Evolutionary conservation across 2,797 vertebrate genomes (phyloP).

Genomic region (Brachyalestes nurse): DNA sequence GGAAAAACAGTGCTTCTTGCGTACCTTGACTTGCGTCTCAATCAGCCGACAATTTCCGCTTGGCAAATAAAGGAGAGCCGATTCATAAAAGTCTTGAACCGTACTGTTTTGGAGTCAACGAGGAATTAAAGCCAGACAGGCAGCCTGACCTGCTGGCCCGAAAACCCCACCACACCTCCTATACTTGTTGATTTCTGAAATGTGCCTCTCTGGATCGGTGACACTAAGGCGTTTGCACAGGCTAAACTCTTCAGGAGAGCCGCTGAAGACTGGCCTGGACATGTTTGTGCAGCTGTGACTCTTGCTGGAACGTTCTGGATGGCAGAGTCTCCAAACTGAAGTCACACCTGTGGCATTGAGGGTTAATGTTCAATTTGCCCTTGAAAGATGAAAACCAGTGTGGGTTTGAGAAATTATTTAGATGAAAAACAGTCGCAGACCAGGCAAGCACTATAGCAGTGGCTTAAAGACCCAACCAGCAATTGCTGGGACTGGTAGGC

Average conservation of each 20-base stretch:
- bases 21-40: slow-evolving; percentile 28
- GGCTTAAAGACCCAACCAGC: background rate
- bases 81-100: slow-evolving; percentile 28
- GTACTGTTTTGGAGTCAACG: slow-evolving; percentile 6
- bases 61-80: slow-evolving; percentile 46
- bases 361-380: background rate
- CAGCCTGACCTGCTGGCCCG: slow-evolving; percentile 9
- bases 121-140: slow-evolving; percentile 36
- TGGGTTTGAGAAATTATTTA: slow-evolving; percentile 5
- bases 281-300: slow-evolving; percentile 71
- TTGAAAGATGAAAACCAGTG: slow-evolving; percentile 19
- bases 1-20: slow-evolving; percentile 45
- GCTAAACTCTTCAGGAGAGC: slow-evolving; percentile 20
- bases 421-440: slow-evolving; percentile 13
- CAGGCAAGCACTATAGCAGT: background rate
- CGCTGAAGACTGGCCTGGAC: slow-evolving; percentile 61
- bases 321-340: slow-evolving; percentile 66
- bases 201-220: no score
- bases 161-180: slow-evolving; percentile 31
- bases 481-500: background rate
- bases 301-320: slow-evolving; percentile 62
- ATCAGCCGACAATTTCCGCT: slow-evolving; percentile 46
- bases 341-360: slow-evolving; percentile 72
- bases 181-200: slow-evolving; percentile 26
- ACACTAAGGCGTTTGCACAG: background rate